These are phyloP conservation scores for Halcyon malimbica DNA, from an alignment of 2,113 vertebrate species.

Conservation along the genomic window DNA sequence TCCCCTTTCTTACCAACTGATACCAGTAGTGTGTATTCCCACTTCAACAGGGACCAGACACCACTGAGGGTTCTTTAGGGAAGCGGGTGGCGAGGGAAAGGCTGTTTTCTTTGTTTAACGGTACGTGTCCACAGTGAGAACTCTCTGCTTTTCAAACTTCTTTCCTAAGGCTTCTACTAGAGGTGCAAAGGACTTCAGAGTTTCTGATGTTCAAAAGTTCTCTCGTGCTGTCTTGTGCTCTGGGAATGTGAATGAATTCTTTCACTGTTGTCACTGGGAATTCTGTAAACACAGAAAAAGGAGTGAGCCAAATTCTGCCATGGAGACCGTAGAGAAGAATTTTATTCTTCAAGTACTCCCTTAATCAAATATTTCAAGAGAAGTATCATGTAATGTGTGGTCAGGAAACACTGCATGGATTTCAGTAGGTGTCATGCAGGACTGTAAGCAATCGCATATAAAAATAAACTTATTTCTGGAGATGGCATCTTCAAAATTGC, in stretches of 20 bases:
- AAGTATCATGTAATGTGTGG: neutral
- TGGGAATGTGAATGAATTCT: neutral
- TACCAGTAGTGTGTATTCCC: neutral
- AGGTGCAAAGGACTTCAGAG: neutral
- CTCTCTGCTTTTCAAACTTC: neutral
- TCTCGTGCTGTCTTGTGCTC: neutral
- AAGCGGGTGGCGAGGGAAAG: neutral
- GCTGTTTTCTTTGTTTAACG: neutral
- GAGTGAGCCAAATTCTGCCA: neutral
- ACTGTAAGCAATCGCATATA: neutral
- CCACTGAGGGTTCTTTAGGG: neutral
- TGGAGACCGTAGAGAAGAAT: neutral
- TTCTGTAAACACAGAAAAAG: neutral
- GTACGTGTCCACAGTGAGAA: neutral
- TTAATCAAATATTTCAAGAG: constrained; percentile 15
- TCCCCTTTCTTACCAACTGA: neutral
- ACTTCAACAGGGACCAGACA: neutral
- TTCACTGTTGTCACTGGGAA: neutral
- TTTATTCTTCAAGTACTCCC: neutral
- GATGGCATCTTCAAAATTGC: constrained; percentile 19
- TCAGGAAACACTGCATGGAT: constrained; percentile 29
- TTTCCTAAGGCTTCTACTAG: neutral
- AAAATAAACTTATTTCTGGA: constrained; percentile 43
- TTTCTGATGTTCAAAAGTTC: neutral
- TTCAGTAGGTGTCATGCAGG: constrained; percentile 14